Evolutionary conservation across 2,113 vertebrate species (phyloP).

Genomic region (Regulus satrapa): DNA sequence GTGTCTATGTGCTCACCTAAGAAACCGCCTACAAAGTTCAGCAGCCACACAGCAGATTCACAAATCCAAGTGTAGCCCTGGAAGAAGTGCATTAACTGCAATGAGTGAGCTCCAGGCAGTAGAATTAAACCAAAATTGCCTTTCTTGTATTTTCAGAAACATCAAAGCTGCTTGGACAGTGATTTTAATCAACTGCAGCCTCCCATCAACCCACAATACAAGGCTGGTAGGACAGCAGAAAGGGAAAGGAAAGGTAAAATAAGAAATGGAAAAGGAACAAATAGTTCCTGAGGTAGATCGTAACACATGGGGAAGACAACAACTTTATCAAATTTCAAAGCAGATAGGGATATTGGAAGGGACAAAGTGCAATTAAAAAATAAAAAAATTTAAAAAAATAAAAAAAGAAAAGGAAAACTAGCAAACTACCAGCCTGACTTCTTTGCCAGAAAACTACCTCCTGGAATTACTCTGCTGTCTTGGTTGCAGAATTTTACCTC

Average conservation of each 20-base stretch:
- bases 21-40: background rate
- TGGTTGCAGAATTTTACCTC: background rate
- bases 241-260: background rate
- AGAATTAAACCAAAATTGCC: background rate
- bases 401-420: too few relatives aligned
- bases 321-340: background rate
- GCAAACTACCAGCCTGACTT: background rate
- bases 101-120: background rate
- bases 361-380: background rate
- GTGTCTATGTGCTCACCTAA: background rate
- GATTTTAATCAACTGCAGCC: background rate
- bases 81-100: rapidly evolving
- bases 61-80: background rate
- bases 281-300: background rate
- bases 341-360: background rate
- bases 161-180: background rate
- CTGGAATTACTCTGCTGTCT: background rate
- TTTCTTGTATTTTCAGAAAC: background rate
- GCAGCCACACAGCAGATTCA: background rate
- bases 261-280: background rate
- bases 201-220: background rate
- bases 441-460: background rate
- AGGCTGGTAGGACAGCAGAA: background rate
- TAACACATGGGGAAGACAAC: background rate
- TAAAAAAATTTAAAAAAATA: background rate